Conservation (phyloP, 2,888 invertebrate genomes). For the Odontocerum albicorne region DNA sequence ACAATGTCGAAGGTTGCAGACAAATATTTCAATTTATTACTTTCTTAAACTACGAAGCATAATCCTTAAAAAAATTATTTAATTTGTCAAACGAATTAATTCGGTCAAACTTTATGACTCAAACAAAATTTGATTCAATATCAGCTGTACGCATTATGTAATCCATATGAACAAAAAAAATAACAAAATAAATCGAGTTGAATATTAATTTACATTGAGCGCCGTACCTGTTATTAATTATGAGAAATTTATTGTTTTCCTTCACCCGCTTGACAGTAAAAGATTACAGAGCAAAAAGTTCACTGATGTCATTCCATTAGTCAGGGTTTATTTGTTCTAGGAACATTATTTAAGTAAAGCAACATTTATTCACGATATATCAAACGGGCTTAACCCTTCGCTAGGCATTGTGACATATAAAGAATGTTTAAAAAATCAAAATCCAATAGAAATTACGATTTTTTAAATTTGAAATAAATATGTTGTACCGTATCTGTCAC, state of each 20-base stretch:
- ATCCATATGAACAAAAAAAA: constrained; percentile 12
- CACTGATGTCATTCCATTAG: constrained; percentile 26
- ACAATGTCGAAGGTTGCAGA: too few species aligned
- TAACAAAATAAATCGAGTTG: constrained; percentile 22
- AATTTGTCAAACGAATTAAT: too few species aligned
- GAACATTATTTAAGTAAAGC: constrained; percentile 19
- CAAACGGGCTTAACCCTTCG: constrained; percentile 4
- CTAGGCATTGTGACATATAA: too few species aligned
- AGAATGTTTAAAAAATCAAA: too few species aligned
- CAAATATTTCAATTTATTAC: too few species aligned
- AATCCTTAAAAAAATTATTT: too few species aligned
- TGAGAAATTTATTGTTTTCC: constrained; percentile 25
- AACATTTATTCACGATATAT: constrained; percentile 3
- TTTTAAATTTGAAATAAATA: too few species aligned
- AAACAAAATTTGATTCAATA: constrained; percentile 15
- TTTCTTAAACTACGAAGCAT: too few species aligned
- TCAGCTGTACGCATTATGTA: constrained; percentile 12
- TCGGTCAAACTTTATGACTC: too few species aligned
- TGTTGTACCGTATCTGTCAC: too few species aligned
- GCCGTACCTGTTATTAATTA: constrained; percentile 21
- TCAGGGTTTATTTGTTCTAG: constrained; percentile 22
- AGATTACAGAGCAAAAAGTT: constrained; percentile 24
- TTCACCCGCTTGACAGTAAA: constrained; percentile 24
- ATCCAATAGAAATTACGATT: too few species aligned
- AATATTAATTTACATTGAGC: constrained; percentile 26